Base-by-base conservation (phyloP, 64 coral and sea anemone species). In the Actinia tenebrosa region DNA sequence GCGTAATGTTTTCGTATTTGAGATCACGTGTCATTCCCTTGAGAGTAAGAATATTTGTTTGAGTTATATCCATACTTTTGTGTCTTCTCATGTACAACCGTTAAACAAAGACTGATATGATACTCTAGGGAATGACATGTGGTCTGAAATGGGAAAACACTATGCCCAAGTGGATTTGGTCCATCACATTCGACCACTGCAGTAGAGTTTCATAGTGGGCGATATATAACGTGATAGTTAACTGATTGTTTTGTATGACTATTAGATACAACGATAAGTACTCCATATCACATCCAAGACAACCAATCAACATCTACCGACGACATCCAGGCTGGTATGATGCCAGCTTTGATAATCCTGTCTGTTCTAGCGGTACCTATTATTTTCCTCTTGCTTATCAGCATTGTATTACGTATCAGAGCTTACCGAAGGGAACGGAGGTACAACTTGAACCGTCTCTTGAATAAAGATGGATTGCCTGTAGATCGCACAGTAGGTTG, bases 351-450 rank as follows among this genome's bases (percentile, higher is more conserved):
- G 20, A 87, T 96, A 25, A 90, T 96, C 42, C 72, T 96, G 15
- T 96, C 94, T 37, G 90, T 93, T 3, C 59, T 97, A 3, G 94
- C 94, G 13, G 94, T 97, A 0, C 94, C 94, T 2, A 91, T 97
- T 45, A 84, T 97, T 3, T 97, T 97, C 42, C 88, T 97, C 44
- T 78, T 97, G 53, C 86, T 92, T 5, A 93, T 97, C 56, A 97
- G 94, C 62, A 89, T 97, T n/a, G 47, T 87, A 26, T 56, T 97
- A 59, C 91, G 94, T 10, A 30, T 97, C 3, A 91, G 94, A 14
- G 94, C 91, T 45, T 97, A 93, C 83, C 94, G 84, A 16, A 77
- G 94, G 13, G 94, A 97, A n/a, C 87, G 45, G 64, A 86, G 64
- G 56, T 84, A 52, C 16, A 78, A 86, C 43, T 80, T 77, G 56